These are phyloP conservation scores for Genyomyrus donnyi DNA, from an alignment of 2,113 vertebrate genomes.

Conservation along the genomic window DNA sequence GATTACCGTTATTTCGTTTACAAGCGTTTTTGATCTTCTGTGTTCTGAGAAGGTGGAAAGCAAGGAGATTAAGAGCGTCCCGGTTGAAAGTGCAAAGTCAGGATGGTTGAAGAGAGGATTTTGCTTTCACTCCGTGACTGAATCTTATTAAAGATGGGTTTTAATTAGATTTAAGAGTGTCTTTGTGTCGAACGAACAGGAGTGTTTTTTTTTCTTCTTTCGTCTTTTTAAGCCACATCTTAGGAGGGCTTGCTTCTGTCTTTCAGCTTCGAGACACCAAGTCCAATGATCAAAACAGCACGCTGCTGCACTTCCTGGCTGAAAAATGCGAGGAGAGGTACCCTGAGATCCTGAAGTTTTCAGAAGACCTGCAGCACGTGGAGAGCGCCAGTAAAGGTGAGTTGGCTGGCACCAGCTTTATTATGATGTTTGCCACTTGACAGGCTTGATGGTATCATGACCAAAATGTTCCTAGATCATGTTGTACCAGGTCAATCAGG, in stretches of 20 bases:
- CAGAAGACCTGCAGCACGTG: constrained; percentile 84
- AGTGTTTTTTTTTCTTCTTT: background rate
- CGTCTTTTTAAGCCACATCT: background rate
- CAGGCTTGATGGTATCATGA: background rate
- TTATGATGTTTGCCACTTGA: background rate
- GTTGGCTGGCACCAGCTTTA: background rate
- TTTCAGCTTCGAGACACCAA: constrained; percentile 89
- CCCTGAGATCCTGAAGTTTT: constrained; percentile 78
- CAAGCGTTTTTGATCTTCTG: constrained; percentile 2
- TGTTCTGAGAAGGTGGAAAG: constrained; percentile 4
- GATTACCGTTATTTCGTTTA: background rate
- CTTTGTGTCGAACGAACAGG: background rate
- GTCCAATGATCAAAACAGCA: constrained; percentile 80
- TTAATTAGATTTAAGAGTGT: background rate
- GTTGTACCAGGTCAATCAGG: background rate
- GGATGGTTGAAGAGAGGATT: background rate
- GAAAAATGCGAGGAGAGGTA: constrained; percentile 81
- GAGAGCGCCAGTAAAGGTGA: constrained; percentile 93
- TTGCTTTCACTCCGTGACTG: background rate
- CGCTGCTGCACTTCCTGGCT: constrained; percentile 85
- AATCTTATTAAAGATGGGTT: constrained; percentile 12
- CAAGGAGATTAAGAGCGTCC: background rate
- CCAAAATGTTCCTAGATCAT: background rate
- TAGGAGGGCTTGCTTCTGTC: constrained; percentile 1
- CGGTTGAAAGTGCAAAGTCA: background rate